Base-by-base conservation (phyloP, 2,888 invertebrate genomes). In the Lasioglossum pauxillum region DNA sequence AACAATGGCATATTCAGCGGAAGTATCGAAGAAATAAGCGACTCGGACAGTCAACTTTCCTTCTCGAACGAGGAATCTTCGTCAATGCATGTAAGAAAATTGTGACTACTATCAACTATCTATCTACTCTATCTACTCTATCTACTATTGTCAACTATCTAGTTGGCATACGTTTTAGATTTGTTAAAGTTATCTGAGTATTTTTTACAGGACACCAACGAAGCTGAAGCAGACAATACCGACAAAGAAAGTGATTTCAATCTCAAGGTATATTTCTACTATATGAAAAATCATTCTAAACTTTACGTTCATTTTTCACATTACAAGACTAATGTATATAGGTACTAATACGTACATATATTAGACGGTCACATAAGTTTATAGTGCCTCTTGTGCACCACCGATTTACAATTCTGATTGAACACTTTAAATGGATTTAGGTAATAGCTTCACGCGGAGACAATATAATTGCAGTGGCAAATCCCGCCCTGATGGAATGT, bases 391-490 rank as follows among this genome's bases (percentile, higher is more conserved):
- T 19, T 64, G n/a, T 49, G 5, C 14, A 53, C 14, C 14, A 53
- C 14, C 12, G 5, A 53, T 31, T 38, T 1, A 49, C 71, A 69
- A 75, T 64, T 67, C 19, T n/a, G 10, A 27, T 49, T 44, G 44
- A 8, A 27, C 31, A 44, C 44, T 38, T 80, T n/a, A 38, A 80
- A 83, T 76, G 27, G 77, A 75, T 87, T 75, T 53, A 98, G 96
- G 97, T 98, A 87, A 98, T 98, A 86, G 98, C 98, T 0, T 97
- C 98, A 0, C 97, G 98, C 23, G 98, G 98, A 0, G 98, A 98
- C 94, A 98, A 98, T 94, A 98, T 98, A 93, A 98, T 98, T 91
- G 98, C 98, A 0, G 98, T 98, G 0, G 98, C 98, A 38, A 98
- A 98, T 96, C 98, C 98, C 23, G 98, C 98, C 3, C 95, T 98